Evolutionary conservation across 2,888 invertebrate genomes (phyloP).

Genomic region (Caenorhabditis sp.): DNA sequence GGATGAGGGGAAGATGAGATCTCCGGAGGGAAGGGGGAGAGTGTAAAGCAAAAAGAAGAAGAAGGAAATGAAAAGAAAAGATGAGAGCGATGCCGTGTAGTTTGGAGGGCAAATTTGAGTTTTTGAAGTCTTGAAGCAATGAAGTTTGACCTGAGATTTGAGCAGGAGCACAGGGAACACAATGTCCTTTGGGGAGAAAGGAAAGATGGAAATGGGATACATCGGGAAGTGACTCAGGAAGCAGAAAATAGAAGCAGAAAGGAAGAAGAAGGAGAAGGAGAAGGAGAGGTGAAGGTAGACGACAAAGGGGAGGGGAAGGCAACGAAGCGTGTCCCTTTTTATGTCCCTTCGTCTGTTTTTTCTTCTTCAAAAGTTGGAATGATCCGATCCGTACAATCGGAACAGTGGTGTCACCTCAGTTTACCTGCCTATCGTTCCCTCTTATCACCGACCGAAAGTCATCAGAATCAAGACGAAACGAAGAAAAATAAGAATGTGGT

Average conservation of each 20-base stretch:
- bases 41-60: slow-evolving; percentile 26
- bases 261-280: slow-evolving; percentile 16
- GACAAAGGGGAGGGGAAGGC: neutral
- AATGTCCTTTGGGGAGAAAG: slow-evolving; percentile 35
- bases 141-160: neutral
- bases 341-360: slow-evolving; percentile 11
- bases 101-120: neutral
- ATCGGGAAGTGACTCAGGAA: no score
- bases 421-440: slow-evolving; percentile 15
- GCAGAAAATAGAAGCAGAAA: no score
- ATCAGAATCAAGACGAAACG: slow-evolving; percentile 1
- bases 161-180: slow-evolving; percentile 2
- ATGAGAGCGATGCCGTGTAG: slow-evolving; percentile 20
- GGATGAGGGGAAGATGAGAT: slow-evolving; percentile 7
- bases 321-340: slow-evolving; percentile 12
- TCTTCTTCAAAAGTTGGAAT: slow-evolving; percentile 20
- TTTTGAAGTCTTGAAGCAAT: no score
- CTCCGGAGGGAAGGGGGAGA: no score
- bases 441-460: slow-evolving; percentile 50
- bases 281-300: neutral
- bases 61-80: slow-evolving; percentile 13
- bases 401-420: slow-evolving; percentile 48
- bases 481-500: slow-evolving; percentile 10
- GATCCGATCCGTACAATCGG: slow-evolving; percentile 19
- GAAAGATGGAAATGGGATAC: no score